A percentile compares a stretch with the other conserved stretches of the same genome.
phyloP scores from a whole-genome alignment of 35 echinoderm and acorn worm genomes.

The Ophioderma brevispina region DNA sequence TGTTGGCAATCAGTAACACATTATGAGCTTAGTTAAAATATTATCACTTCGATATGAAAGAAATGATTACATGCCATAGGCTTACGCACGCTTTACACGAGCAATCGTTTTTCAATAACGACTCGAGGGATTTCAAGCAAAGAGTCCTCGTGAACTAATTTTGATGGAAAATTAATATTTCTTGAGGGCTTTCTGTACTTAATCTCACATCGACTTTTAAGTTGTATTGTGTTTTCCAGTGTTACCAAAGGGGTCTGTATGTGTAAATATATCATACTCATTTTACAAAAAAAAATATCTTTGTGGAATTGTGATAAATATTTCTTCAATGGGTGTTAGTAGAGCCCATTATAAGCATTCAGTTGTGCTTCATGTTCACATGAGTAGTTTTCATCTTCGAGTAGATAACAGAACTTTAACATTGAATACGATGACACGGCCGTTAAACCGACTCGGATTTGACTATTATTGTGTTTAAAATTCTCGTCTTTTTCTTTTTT shows the following conservation, averaged over 20 bases:
- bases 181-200: neutral
- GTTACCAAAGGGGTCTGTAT: neutral
- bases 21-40: constrained; percentile 15
- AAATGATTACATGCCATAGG: neutral
- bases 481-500: too few species aligned
- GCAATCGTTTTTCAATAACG: constrained; percentile 6
- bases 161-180: neutral
- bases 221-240: neutral
- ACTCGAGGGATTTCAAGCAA: neutral
- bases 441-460: too few species aligned
- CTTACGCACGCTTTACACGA: neutral
- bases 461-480: too few species aligned
- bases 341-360: too few species aligned
- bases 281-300: too few species aligned
- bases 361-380: too few species aligned
- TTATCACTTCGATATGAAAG: constrained; percentile 3
- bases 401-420: too few species aligned
- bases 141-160: constrained; percentile 5
- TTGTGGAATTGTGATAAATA: too few species aligned
- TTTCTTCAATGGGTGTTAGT: too few species aligned
- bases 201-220: neutral
- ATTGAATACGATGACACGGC: too few species aligned
- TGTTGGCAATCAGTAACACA: neutral
- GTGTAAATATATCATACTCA: neutral
- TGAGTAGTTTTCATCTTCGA: too few species aligned